phyloP scores from a whole-genome alignment of 2,797 vertebrate species.

The Microctenopoma lineatum region DNA sequence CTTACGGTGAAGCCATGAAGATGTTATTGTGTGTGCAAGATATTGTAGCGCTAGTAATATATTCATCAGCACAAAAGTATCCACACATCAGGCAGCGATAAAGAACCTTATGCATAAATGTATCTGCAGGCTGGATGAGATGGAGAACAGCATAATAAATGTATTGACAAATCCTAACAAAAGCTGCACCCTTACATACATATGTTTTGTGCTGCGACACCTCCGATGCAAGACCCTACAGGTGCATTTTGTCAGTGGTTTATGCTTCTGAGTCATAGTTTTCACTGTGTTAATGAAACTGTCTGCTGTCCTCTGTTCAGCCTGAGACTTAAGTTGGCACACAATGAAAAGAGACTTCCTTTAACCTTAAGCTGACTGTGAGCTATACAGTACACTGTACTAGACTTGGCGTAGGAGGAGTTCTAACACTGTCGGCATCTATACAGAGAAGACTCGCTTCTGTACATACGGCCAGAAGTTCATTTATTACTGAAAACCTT shows the following conservation, averaged over 20 bases:
- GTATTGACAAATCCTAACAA: conserved; percentile 34
- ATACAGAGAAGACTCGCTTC: conserved; percentile 4
- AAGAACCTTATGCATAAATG: conserved; percentile 37
- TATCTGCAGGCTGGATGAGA: conserved; percentile 29
- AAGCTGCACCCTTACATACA: conserved; percentile 16
- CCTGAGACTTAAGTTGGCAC: conserved; percentile 17
- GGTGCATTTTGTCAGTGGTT: conserved; percentile 5
- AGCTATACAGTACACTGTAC: conserved; percentile 22
- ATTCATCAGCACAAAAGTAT: conserved; percentile 36
- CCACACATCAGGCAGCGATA: conserved; percentile 36
- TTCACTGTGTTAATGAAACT: conserved; percentile 26
- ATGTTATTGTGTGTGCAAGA: conserved; percentile 17
- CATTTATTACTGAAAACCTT: conserved; percentile 40
- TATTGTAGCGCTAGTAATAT: conserved; percentile 28
- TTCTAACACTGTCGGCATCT: conserved; percentile 12
- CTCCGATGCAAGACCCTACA: not conserved
- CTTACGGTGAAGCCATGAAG: conserved; percentile 4
- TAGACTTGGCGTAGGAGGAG: conserved; percentile 29
- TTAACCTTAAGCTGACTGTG: conserved; percentile 34
- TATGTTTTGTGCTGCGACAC: conserved; percentile 21
- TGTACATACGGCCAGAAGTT: conserved; percentile 21
- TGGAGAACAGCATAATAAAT: conserved; percentile 25
- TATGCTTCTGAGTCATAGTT: not conserved
- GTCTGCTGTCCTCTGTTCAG: conserved; percentile 16
- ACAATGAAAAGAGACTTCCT: conserved; percentile 32